Base-by-base conservation (phyloP, 1,140 invertebrate genomes). In the Anastrepha ludens region DNA sequence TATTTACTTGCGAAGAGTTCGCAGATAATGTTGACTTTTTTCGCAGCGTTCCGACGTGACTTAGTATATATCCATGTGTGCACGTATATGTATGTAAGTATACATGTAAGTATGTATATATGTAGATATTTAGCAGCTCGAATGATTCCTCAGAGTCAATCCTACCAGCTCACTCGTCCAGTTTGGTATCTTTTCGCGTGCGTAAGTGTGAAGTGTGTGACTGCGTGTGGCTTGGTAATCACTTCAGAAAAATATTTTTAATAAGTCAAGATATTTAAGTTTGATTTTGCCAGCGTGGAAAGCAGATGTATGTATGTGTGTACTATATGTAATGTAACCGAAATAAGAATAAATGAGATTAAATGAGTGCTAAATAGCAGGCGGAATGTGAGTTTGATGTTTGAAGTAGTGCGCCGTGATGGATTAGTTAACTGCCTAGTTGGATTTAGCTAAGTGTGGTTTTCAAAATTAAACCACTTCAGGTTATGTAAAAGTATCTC, bases 301-400 rank as follows among this genome's bases (percentile, higher is more conserved):
- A 29, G 29, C 29, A 29, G 29, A 29, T 29, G 29, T 29, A 29
- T 29, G 29, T 55, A 55, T 55, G 50, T 55, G 11, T 11, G 50
- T 11, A n/a, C n/a, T n/a, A n/a, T n/a, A 55, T 62, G 11, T 17
- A 74, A 74, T 47, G 39, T 44, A 17, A 4, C 39, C 9, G 39
- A 74, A 74, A 15, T 13, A 17, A 17, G 6, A 74, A 74, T 15
- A 74, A 74, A 74, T 74, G 67, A 74, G 67, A 13, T 74, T 74
- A 47, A 74, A 44, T 74, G 15, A 74, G n/a, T 6, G 67, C 41
- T 74, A 44, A 74, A 74, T 44, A 70, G 67, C 67, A 7, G 41
- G 20, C 29, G 64, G 20, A 11, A 4, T 9, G 3, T 20, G 20
- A 67, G 9, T 67, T 67, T 41, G 9, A 11, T 11, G 64, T 29